Evolutionary conservation across 2,888 invertebrate species (phyloP), one percentile per base, ranked within the genome.

Genomic region (Drosophila leonis): DNA sequence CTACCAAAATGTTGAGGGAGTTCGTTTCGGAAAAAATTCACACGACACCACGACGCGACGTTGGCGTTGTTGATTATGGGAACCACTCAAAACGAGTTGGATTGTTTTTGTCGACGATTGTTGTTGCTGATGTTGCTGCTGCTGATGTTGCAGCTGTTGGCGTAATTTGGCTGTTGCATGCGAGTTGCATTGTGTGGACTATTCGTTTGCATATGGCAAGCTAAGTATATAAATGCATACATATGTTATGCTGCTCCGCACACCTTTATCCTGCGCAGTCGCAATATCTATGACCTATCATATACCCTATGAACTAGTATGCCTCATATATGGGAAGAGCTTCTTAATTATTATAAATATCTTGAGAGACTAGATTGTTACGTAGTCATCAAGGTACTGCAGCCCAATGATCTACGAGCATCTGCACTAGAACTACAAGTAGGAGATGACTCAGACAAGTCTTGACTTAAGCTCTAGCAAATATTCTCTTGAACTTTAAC

Each of bases 71-170:
- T 87, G 74, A 76, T 90, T 86, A 88, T 90, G 88, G 84, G 90
- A 85, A 85, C 67, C 80, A 72, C 72, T 83, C 86, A 90, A 90
- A 84, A 88, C 87, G 59, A 78, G 90, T 86, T 78, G 72, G 66
- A 74, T 79, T 88, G 73, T 81, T 56, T 48, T 68, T 65, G 74
- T 56, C 13, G 46, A 24, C 24, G 24, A 24, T 52, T 48, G 41
- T 67, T 46, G 56, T 57, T 59, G 54, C 44, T 51, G 54, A 51
- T 77, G 65, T 48, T 74, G 49, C 49, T 66, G 70, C 49, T 56
- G 24, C 42, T 49, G 39, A 31, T 18, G 54, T 56, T 31, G 49
- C 63, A 56, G 51, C 37, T 66, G 71, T 60, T 76, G 61, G 48
- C 62, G 68, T 77, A 80, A 72, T 79, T 71, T 66, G 62, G 62